These are phyloP conservation scores for Spizaetus ornatus DNA, from an alignment of 2,113 vertebrate species.

Conservation along the genomic window DNA sequence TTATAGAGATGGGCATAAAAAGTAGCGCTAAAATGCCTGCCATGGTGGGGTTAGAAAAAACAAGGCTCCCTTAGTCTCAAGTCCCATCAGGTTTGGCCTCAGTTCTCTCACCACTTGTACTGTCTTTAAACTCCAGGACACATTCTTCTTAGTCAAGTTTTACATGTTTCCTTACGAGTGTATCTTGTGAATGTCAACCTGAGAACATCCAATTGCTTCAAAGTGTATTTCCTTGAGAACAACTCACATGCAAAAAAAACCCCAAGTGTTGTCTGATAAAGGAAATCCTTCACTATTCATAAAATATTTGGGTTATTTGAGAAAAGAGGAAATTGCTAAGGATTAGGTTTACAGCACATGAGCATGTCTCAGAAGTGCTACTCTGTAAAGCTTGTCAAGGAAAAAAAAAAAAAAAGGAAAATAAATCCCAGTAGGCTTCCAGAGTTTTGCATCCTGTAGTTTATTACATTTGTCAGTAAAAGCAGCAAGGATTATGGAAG, in stretches of 20 bases:
- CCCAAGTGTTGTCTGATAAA: conserved; percentile 59
- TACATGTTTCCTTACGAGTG: background rate
- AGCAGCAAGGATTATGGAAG: conserved; percentile 67
- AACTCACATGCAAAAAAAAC: background rate
- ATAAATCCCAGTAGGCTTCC: conserved; percentile 57
- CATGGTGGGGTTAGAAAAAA: background rate
- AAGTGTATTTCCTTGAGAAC: conserved; percentile 52
- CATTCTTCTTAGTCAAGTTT: background rate
- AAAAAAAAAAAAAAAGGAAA: background rate
- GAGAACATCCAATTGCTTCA: background rate
- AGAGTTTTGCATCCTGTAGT: conserved; percentile 68
- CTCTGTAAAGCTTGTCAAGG: conserved; percentile 68
- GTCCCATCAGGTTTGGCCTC: background rate
- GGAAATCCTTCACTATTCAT: conserved; percentile 69
- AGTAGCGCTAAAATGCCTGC: background rate
- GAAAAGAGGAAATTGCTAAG: conserved; percentile 78
- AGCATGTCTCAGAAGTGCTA: conserved; percentile 70
- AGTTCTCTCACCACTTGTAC: background rate
- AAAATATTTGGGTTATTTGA: conserved; percentile 72
- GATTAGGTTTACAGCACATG: conserved; percentile 75
- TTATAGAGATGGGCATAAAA: background rate
- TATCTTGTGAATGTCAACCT: background rate
- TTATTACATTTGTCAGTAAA: conserved; percentile 76
- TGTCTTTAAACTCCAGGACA: background rate
- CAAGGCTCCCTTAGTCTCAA: background rate